Percentiles rank a stretch among this genome's conserved stretches.
Conservation (phyloP, 1,140 invertebrate genomes). For the Paralvinella palmiformis region DNA sequence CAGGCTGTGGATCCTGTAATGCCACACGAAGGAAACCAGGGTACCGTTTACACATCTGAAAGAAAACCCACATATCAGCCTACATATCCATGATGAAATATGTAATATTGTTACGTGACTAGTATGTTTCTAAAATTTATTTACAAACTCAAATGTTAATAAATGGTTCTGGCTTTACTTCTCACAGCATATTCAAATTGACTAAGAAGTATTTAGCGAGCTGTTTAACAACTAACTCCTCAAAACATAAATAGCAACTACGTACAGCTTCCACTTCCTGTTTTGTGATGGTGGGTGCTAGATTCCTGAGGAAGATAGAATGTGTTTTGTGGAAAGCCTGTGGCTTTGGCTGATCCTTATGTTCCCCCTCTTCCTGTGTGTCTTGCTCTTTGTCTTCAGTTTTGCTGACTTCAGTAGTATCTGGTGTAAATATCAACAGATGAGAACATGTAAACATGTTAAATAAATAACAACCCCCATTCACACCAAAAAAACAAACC, state of each 20-base stretch:
- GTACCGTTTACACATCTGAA: slow-evolving; percentile 86
- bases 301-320: slow-evolving; percentile 92
- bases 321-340: slow-evolving; percentile 78
- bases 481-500: neutral
- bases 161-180: neutral
- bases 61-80: slow-evolving; percentile 20
- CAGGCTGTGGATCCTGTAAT: slow-evolving; percentile 91
- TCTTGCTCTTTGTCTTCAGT: slow-evolving; percentile 31
- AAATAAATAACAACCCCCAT: too few species aligned
- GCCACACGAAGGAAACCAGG: slow-evolving; percentile 93
- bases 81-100: neutral
- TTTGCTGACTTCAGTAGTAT: too few species aligned
- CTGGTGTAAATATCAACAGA: slow-evolving; percentile 4
- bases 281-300: slow-evolving; percentile 91
- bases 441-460: too few species aligned
- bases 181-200: too few species aligned
- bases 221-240: too few species aligned
- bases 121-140: neutral
- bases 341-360: slow-evolving; percentile 27
- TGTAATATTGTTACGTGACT: neutral
- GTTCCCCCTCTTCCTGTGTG: slow-evolving; percentile 22
- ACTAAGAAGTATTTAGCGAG: too few species aligned
- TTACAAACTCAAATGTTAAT: neutral
- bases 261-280: slow-evolving; percentile 91
- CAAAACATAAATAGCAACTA: too few species aligned